Evolutionary conservation across 2,888 invertebrate genomes (phyloP).

Genomic region (Acrocyrtus sp.): DNA sequence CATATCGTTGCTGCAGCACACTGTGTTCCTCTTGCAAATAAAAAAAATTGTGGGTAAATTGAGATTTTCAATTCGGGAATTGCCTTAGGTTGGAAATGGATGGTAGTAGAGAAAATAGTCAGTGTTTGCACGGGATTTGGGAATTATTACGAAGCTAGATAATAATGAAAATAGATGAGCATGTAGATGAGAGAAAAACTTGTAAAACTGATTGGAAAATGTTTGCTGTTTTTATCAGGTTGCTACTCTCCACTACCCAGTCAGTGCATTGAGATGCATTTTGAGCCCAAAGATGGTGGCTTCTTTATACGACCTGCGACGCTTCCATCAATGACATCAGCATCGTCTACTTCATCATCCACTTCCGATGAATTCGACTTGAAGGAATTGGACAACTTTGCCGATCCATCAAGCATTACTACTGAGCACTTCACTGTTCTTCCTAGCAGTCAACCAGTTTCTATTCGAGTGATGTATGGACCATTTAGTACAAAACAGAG

Average conservation of each 20-base stretch:
- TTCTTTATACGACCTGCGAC: slow-evolving; percentile 74
- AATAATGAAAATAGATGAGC: slow-evolving; percentile 29
- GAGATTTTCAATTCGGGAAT: too few species aligned
- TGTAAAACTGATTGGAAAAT: neutral
- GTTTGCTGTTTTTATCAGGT: slow-evolving; percentile 11
- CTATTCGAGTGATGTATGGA: slow-evolving; percentile 91
- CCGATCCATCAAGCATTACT: slow-evolving; percentile 69
- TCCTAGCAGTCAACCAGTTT: slow-evolving; percentile 89
- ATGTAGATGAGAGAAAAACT: neutral
- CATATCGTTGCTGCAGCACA: too few species aligned
- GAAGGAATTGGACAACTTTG: slow-evolving; percentile 48
- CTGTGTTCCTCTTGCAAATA: too few species aligned
- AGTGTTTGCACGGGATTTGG: too few species aligned
- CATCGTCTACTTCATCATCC: slow-evolving; percentile 67
- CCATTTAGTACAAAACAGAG: slow-evolving; percentile 96
- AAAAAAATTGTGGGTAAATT: too few species aligned
- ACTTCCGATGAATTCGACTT: slow-evolving; percentile 63
- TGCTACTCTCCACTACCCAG: slow-evolving; percentile 11
- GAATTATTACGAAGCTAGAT: too few species aligned
- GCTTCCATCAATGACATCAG: slow-evolving; percentile 35
- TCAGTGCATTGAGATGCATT: slow-evolving; percentile 79
- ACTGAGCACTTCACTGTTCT: slow-evolving; percentile 91
- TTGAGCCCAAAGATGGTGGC: slow-evolving; percentile 90
- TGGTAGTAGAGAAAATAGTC: too few species aligned
- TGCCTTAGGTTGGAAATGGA: too few species aligned